Evolutionary conservation across 64 coral and sea anemone genomes (phyloP).

Genomic region (Platygyra sinensis): DNA sequence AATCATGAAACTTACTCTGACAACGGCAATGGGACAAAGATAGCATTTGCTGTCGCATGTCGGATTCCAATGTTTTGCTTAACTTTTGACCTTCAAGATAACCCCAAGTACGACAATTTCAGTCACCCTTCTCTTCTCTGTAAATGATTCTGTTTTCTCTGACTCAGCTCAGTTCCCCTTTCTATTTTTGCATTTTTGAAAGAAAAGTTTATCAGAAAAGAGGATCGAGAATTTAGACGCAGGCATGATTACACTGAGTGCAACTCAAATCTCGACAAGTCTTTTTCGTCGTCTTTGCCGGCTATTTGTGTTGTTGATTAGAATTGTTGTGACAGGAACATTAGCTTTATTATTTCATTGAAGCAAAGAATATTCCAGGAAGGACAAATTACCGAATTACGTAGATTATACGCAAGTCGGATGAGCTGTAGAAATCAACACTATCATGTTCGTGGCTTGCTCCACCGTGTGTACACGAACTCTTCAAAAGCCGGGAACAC

Average conservation of each 20-base stretch:
- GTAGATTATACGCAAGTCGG: neutral
- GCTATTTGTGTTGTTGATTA: neutral
- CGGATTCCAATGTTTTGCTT: neutral
- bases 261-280: neutral
- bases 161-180: neutral
- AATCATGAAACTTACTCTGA: neutral
- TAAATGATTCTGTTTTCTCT: neutral
- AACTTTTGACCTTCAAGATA: neutral
- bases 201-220: too few species aligned
- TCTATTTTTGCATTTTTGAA: neutral
- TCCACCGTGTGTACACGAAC: too few species aligned
- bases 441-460: neutral
- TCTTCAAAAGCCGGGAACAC: too few species aligned
- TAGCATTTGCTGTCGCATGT: neutral
- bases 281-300: neutral
- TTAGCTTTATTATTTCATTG: too few species aligned
- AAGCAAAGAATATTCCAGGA: too few species aligned
- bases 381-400: neutral
- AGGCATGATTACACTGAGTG: neutral
- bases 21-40: neutral
- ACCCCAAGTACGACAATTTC: neutral
- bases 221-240: neutral
- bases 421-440: neutral
- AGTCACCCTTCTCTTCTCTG: neutral
- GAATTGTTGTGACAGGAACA: too few species aligned